Percentiles rank a stretch among this genome's conserved stretches.
phyloP scores from a whole-genome alignment of 2,113 vertebrate genomes.

The Mesoclemmys tuberculata region DNA sequence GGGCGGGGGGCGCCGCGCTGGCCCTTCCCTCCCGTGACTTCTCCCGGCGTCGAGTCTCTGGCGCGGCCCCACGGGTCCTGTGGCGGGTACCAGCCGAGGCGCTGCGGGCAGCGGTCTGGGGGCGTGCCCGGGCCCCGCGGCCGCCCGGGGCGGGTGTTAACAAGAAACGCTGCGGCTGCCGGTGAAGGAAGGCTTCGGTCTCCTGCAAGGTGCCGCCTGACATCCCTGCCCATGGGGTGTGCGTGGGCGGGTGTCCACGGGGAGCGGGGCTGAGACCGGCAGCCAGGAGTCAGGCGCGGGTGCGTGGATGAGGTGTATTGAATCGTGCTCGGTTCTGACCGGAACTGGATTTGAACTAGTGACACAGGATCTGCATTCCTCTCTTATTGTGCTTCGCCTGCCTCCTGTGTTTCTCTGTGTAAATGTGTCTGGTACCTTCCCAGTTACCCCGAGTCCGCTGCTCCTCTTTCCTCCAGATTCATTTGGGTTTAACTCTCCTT shows the following conservation, averaged over 20 bases:
- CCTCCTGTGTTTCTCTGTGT: fast-evolving
- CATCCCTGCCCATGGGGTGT: fast-evolving
- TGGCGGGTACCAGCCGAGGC: too few species aligned
- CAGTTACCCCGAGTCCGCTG: neutral
- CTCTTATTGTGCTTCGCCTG: neutral
- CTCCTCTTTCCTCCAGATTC: neutral
- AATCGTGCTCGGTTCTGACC: neutral
- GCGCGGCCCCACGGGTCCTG: too few species aligned
- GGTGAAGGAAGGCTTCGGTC: neutral
- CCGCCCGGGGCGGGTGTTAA: too few species aligned
- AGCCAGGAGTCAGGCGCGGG: neutral
- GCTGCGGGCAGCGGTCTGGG: too few species aligned
- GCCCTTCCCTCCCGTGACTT: too few species aligned
- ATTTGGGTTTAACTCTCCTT: constrained; percentile 9
- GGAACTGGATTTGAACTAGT: neutral
- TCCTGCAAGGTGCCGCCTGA: neutral
- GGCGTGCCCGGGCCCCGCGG: too few species aligned
- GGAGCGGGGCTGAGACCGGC: neutral
- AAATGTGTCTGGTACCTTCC: neutral
- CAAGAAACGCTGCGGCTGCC: too few species aligned
- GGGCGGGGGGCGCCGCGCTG: too few species aligned
- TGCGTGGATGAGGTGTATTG: neutral
- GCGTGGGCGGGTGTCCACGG: too few species aligned
- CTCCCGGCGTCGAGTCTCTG: too few species aligned
- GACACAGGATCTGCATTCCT: neutral